Percentiles rank a stretch among this genome's conserved stretches.
These are phyloP conservation scores for Podocnemis expansa DNA, from an alignment of 2,113 vertebrate genomes.

Conservation along the genomic window DNA sequence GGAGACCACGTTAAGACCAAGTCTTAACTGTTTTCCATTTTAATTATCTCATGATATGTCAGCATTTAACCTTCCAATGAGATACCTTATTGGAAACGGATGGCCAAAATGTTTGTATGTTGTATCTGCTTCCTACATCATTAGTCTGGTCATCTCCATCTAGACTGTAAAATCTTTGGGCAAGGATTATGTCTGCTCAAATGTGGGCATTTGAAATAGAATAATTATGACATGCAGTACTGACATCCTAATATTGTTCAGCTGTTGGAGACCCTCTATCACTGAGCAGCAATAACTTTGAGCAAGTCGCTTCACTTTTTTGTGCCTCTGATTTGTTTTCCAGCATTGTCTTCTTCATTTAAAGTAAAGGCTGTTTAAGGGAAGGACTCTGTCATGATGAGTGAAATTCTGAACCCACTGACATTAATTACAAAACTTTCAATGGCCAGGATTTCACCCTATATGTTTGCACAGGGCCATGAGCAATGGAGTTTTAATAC, in stretches of 20 bases:
- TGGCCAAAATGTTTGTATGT: background rate
- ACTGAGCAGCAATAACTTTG: background rate
- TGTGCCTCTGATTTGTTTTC: background rate
- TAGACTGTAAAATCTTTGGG: background rate
- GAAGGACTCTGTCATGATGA: background rate
- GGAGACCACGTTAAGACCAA: no score
- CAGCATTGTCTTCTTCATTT: background rate
- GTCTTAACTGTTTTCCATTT: background rate
- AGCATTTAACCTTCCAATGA: background rate
- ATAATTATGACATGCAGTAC: conserved; percentile 16
- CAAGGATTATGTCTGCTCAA: background rate
- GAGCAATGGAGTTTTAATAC: background rate
- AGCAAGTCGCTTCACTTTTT: background rate
- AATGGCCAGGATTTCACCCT: background rate
- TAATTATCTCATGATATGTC: background rate
- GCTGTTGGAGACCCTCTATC: background rate
- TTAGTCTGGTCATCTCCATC: background rate
- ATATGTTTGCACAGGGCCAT: background rate
- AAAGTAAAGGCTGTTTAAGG: background rate
- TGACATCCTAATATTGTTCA: background rate
- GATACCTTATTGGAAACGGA: background rate
- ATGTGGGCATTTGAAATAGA: background rate
- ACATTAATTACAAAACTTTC: background rate
- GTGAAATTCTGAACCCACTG: rapidly evolving
- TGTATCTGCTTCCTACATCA: background rate